phyloP scores from a whole-genome alignment of 53 echinoderm and acorn worm genomes.

The Antedon mediterranea region DNA sequence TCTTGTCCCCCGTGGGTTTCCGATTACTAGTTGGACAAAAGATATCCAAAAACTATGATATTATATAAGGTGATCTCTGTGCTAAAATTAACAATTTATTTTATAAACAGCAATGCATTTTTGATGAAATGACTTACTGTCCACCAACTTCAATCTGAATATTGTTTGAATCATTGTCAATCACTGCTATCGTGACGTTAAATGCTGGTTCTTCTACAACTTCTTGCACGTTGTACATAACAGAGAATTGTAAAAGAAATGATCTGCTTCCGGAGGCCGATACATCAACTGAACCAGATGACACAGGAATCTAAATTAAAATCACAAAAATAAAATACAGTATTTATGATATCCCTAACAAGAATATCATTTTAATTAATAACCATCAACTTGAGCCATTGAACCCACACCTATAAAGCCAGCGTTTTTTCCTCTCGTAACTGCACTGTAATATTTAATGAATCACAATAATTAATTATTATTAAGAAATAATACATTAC shows the following conservation, averaged over 20 bases:
- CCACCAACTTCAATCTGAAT: slow-evolving; percentile 34
- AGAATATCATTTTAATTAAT: too few relatives aligned
- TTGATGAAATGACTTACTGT: slow-evolving; percentile 32
- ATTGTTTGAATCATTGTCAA: slow-evolving; percentile 20
- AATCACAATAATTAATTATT: neutral
- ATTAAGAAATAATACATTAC: slow-evolving; percentile 11
- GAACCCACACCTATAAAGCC: too few relatives aligned
- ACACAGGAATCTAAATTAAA: slow-evolving; percentile 47
- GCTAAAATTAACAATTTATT: too few relatives aligned
- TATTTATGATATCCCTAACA: too few relatives aligned
- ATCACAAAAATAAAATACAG: too few relatives aligned
- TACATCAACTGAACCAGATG: slow-evolving; percentile 21
- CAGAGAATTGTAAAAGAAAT: slow-evolving; percentile 43
- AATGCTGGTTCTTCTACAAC: slow-evolving; percentile 15
- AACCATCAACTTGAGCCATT: too few relatives aligned
- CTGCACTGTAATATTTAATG: neutral
- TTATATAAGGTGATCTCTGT: too few relatives aligned
- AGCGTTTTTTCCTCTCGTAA: too few relatives aligned
- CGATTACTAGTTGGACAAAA: too few relatives aligned
- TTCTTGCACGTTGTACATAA: slow-evolving; percentile 39
- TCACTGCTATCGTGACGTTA: slow-evolving; percentile 18
- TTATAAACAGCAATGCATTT: too few relatives aligned
- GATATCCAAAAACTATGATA: too few relatives aligned
- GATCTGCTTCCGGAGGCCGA: slow-evolving; percentile 36
- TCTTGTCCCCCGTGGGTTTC: too few relatives aligned